Conservation (phyloP, 2,113 vertebrate species). For the Ramphastos sulfuratus region DNA sequence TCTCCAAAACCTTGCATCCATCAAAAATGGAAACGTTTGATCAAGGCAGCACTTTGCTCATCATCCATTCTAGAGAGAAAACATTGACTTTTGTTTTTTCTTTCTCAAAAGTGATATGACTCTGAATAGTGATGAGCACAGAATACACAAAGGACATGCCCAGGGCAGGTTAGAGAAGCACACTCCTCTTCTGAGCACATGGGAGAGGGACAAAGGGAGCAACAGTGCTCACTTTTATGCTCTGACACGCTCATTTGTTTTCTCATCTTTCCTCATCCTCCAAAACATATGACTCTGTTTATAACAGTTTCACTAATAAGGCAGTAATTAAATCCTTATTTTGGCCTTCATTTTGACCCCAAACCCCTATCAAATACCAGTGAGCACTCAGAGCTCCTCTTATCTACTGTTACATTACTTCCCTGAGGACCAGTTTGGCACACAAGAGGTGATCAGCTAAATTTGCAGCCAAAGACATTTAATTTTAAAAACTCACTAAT, state of each 20-base stretch:
- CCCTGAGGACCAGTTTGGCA: background rate
- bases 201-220: background rate
- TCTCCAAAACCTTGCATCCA: background rate
- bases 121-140: background rate
- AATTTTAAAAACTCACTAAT: slow-evolving; percentile 39
- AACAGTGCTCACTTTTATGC: background rate
- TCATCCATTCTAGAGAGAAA: background rate
- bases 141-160: background rate
- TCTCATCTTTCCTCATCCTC: background rate
- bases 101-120: background rate
- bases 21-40: background rate
- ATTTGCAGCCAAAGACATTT: background rate
- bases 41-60: background rate
- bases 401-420: background rate
- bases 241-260: background rate
- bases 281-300: background rate
- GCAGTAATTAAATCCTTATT: background rate
- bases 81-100: background rate
- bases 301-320: background rate
- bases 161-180: background rate
- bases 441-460: background rate
- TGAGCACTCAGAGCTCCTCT: background rate
- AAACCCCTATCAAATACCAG: background rate
- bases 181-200: background rate
- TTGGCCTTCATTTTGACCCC: slow-evolving; percentile 29